phyloP scores from a whole-genome alignment of 2,888 invertebrate species.

The Orthosia gracilis region DNA sequence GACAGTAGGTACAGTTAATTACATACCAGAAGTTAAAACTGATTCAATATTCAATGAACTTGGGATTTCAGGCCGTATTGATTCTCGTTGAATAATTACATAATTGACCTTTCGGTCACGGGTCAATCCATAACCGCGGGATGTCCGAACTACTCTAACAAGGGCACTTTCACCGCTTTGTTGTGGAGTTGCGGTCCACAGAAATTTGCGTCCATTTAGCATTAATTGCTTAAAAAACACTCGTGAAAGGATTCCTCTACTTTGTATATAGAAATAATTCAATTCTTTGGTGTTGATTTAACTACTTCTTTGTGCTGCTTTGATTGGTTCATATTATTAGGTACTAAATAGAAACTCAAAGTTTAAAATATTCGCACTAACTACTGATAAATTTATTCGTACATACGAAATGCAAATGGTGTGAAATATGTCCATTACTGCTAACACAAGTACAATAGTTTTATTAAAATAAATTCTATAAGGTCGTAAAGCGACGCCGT shows the following conservation, averaged over 20 bases:
- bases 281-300: slow-evolving; percentile 5
- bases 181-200: slow-evolving; percentile 39
- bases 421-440: slow-evolving; percentile 30
- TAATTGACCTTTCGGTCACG: slow-evolving; percentile 23
- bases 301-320: slow-evolving; percentile 20
- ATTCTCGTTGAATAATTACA: neutral
- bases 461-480: slow-evolving; percentile 64
- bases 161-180: slow-evolving; percentile 41
- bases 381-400: neutral
- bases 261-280: slow-evolving; percentile 18
- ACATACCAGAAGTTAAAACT: neutral
- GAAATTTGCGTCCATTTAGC: slow-evolving; percentile 46
- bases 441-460: slow-evolving; percentile 59
- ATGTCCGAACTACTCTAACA: slow-evolving; percentile 39
- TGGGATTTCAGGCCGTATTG: neutral
- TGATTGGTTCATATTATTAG: slow-evolving; percentile 21
- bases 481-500: slow-evolving; percentile 57
- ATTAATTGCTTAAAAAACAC: slow-evolving; percentile 42
- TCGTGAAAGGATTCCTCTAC: slow-evolving; percentile 36
- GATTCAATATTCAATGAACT: neutral
- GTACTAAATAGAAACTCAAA: neutral
- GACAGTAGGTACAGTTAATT: neutral
- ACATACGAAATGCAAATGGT: slow-evolving; percentile 17
- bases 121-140: slow-evolving; percentile 21
- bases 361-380: slow-evolving; percentile 5